These are phyloP conservation scores for Pantala flavescens DNA, from an alignment of 1,140 invertebrate genomes.

Conservation along the genomic window DNA sequence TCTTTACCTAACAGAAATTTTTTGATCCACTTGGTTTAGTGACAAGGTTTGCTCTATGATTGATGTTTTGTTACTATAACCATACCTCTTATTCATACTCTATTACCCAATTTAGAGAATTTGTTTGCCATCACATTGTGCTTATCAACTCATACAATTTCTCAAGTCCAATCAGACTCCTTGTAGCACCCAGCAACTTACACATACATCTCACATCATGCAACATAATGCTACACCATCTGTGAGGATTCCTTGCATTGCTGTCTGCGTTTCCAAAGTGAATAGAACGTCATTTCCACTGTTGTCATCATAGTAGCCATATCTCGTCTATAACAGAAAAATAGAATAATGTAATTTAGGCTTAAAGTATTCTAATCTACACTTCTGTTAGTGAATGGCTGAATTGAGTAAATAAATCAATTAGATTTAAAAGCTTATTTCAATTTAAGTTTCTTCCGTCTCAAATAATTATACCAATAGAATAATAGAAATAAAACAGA, in stretches of 20 bases:
- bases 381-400: no score
- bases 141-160: not conserved
- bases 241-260: constrained; percentile 18
- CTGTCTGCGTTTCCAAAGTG: constrained; percentile 16
- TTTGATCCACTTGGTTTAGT: no score
- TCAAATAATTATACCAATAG: no score
- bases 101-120: not conserved
- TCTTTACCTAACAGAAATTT: no score
- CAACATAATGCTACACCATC: constrained; percentile 17
- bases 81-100: not conserved
- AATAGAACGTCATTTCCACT: constrained; percentile 17
- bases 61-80: not conserved
- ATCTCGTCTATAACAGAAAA: constrained; percentile 15
- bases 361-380: not conserved
- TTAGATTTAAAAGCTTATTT: no score
- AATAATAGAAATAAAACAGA: no score
- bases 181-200: not conserved
- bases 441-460: no score
- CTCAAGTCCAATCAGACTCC: not conserved
- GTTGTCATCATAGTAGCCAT: constrained; percentile 18
- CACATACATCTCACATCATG: constrained; percentile 14
- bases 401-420: no score
- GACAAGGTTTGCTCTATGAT: not conserved
- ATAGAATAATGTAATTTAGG: not conserved
- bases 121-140: not conserved